Conservation (phyloP, 2,797 vertebrate species). For the Pempheris klunzingeri region DNA sequence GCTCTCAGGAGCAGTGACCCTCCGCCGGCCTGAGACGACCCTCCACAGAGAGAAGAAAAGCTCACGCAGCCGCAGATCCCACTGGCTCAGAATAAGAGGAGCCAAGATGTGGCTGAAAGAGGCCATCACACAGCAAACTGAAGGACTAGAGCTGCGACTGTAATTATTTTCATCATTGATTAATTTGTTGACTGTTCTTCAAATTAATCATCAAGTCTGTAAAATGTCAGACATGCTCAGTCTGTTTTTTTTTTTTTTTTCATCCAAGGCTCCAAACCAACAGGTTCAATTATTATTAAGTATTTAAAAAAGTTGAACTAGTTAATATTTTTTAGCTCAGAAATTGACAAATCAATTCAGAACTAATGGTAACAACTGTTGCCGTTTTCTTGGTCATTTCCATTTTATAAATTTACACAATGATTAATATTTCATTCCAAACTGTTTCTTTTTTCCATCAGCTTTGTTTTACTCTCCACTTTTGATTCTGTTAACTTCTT, state of each 20-base stretch:
- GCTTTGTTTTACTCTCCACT: conserved; percentile 12
- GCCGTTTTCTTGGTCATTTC: background rate
- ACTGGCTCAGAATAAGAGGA: background rate
- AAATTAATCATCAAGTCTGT: background rate
- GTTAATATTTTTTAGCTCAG: background rate
- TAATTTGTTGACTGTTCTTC: too few relatives aligned
- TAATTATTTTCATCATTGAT: background rate
- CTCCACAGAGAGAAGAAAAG: background rate
- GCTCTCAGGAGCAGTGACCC: conserved; percentile 1
- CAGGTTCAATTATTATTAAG: too few relatives aligned
- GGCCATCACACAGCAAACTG: background rate
- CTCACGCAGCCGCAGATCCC: background rate
- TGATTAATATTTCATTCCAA: background rate
- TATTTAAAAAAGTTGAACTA: background rate
- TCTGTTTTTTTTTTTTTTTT: background rate
- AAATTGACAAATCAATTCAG: background rate
- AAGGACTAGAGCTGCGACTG: background rate
- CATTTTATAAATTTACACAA: background rate
- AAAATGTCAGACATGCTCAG: background rate
- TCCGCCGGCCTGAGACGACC: background rate
- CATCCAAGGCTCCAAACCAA: background rate
- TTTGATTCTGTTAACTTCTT: conserved; percentile 26
- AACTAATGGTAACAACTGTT: background rate
- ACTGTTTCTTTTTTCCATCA: conserved; percentile 5
- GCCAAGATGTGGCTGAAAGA: background rate